Base-by-base conservation (phyloP, 2,113 vertebrate species). In the Scortum barcoo region DNA sequence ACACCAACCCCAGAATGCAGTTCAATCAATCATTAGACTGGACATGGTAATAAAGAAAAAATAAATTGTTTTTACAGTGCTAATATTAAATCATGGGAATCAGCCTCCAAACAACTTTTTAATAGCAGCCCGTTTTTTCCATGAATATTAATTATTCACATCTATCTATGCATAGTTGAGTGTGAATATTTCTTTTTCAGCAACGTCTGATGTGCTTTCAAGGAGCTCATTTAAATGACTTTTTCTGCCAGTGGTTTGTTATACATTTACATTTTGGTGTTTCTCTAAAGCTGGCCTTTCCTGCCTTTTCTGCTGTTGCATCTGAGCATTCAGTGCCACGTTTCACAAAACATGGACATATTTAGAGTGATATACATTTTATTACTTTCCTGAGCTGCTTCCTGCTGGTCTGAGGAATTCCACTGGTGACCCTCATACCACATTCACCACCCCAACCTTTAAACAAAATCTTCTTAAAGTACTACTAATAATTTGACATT, bases 61-160 rank as follows among this genome's bases (percentile, higher is more conserved):
- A 51, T 9, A 67, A 65, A 66, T 42, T 0, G 50, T 72, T 83
- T 80, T 88, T 51, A 65, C 33, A 77, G 30, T 48, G 38, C n/a
- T 72, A 40, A 76, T 60, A 58, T 72, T 79, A 79, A 82, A 87
- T 82, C 71, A 73, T 73, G 44, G 20, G 67, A 82, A 86, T 84
- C 69, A 57, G 57, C 53, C 72, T 22, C 65, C 24, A 70, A 82
- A 79, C 61, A 72, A 60, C 42, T 44, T 76, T 85, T 84, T 84
- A 86, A 84, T 58, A 75, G 26, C 72, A 53, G 11, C 19, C 61
- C 38, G 11, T 2, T 48, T 80, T 68, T 76, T 53, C 24, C 33
- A 74, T 76, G 53, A 83, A 86, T 78, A 81, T 86, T 71, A 91
- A 91, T 81, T 83, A 87, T 87, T 87, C 63, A 83, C 78, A 80